Evolutionary conservation across 1,140 invertebrate genomes (phyloP).

Genomic region (Nymphalis io): DNA sequence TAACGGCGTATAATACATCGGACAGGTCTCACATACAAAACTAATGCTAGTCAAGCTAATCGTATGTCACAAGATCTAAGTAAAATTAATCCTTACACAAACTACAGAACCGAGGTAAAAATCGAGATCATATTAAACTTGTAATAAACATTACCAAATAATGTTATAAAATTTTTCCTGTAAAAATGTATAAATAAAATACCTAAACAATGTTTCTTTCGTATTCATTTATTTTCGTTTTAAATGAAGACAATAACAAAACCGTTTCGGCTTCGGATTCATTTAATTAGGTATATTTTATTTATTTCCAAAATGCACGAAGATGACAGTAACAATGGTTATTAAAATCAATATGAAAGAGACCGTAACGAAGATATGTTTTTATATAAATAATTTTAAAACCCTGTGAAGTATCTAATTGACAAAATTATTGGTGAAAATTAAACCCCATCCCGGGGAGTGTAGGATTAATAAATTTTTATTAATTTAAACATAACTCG

Average conservation of each 20-base stretch:
- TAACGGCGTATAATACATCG: slow-evolving; percentile 80
- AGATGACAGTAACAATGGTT: not conserved
- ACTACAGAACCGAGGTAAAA: slow-evolving; percentile 15
- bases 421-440: slow-evolving; percentile 72
- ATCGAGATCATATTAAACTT: slow-evolving; percentile 7
- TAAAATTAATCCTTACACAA: slow-evolving; percentile 32
- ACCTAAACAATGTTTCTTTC: slow-evolving; percentile 23
- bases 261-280: not conserved
- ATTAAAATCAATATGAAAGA: slow-evolving; percentile 25
- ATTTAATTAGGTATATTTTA: slow-evolving; percentile 27
- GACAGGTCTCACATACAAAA: slow-evolving; percentile 81
- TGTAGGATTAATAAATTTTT: slow-evolving; percentile 1
- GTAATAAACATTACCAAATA: not conserved
- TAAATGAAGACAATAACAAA: slow-evolving; percentile 1
- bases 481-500: slow-evolving; percentile 15
- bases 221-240: slow-evolving; percentile 14
- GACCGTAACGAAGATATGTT: slow-evolving; percentile 64
- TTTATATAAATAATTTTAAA: slow-evolving; percentile 64
- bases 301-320: slow-evolving; percentile 1
- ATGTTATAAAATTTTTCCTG: slow-evolving; percentile 28
- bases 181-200: slow-evolving; percentile 35
- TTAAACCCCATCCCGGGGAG: slow-evolving; percentile 42
- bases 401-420: slow-evolving; percentile 76
- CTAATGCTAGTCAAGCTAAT: slow-evolving; percentile 77
- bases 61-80: slow-evolving; percentile 64